Base-by-base conservation (phyloP, 2,113 vertebrate species). In the Leuciscus idus region DNA sequence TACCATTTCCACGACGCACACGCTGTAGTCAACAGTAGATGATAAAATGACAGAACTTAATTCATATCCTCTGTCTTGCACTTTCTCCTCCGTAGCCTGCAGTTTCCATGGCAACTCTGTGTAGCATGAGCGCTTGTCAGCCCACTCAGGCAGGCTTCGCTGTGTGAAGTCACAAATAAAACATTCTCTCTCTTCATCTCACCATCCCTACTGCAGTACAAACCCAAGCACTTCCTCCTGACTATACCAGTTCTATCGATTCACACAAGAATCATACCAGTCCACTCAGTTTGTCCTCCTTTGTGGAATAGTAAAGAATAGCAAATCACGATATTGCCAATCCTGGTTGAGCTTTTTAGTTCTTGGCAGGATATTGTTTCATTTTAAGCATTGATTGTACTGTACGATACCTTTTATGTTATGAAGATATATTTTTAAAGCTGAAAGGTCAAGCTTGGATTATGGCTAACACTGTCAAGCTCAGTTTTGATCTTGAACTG, bases 21-120 rank as follows among this genome's bases (percentile, higher is more conserved):
- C 15, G 48, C 80, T 84, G 87, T 81, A 50, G 84, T 87, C 84
- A 84, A 82, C 88, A 83, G 79, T 85, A 89, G 85, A 86, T 87
- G 83, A 88, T 86, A 84, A 91, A 92, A 90, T 90, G 84, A 90
- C 68, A 87, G 84, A 90, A 89, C 88, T 91, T 88, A 87, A 88
- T 86, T 90, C 86, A 78, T 86, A 89, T 87, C 89, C 89, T 88
- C 91, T 81, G 88, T 91, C 89, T 91, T 90, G 81, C 90, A 92
- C 89, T 90, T 78, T 87, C 86, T 90, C 88, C 85, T 88, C 68
- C 39, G 74, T 52, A 73, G 91, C 91, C 90, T 92, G 92, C 94
- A 91, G 95, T 96, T 94, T 95, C 93, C 93, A 94, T 94, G 92
- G 94, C 89, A 92, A 95, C 93, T n/a, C 84, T 84, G 90, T 50